A percentile compares a stretch with the other conserved stretches of the same genome.
Evolutionary conservation across 2,113 vertebrate species (phyloP).

Genomic region (Gymnogyps californianus): DNA sequence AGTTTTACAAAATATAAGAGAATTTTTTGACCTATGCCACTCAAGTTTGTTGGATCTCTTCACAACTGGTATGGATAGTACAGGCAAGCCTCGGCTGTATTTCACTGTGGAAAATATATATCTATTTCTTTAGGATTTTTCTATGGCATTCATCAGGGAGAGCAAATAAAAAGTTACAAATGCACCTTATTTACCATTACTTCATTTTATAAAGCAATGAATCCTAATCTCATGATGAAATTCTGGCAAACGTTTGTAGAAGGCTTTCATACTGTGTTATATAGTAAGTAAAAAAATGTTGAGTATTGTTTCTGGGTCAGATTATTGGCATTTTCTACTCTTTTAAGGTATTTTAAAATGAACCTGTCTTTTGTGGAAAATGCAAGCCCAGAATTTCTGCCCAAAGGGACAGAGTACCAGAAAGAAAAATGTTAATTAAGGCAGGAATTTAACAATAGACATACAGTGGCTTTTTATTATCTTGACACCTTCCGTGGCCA

Average conservation of each 20-base stretch:
- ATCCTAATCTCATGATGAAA: conserved; percentile 2
- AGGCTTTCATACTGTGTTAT: not conserved
- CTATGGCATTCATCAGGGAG: not conserved
- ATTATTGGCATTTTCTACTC: not conserved
- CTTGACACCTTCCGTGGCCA: not conserved
- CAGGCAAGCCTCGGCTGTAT: not conserved
- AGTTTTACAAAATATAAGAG: conserved; percentile 26
- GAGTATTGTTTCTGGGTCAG: not conserved
- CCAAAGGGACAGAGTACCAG: not conserved
- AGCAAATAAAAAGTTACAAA: conserved; percentile 12
- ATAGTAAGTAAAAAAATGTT: not conserved
- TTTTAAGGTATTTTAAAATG: not conserved
- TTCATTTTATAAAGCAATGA: conserved; percentile 21
- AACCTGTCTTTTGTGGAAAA: not conserved
- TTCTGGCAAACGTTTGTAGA: not conserved
- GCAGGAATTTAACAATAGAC: not conserved
- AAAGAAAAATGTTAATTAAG: conserved; percentile 30
- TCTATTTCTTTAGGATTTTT: not conserved
- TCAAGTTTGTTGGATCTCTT: conserved; percentile 22
- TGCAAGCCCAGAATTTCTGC: not conserved
- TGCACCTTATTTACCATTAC: not conserved
- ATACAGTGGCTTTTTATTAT: not conserved
- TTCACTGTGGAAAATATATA: not conserved
- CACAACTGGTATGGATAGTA: not conserved
- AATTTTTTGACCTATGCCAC: not conserved